phyloP scores from a whole-genome alignment of 2,797 vertebrate genomes.

The Girardinus metallicus region DNA sequence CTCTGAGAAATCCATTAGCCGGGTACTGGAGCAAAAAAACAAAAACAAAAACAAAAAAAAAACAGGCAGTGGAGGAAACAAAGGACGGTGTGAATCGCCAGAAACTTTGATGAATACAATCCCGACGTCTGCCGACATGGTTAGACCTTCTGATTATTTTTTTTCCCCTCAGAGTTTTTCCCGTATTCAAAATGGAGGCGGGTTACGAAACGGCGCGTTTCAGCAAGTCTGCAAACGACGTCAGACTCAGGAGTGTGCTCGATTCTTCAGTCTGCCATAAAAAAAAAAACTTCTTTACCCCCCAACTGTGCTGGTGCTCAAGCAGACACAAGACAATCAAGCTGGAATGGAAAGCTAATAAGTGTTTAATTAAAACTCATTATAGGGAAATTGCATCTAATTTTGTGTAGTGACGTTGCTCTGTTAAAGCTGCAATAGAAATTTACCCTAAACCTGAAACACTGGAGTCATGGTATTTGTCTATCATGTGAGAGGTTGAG shows the following conservation, averaged over 20 bases:
- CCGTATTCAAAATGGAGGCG: constrained; percentile 42
- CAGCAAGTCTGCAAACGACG: constrained; percentile 32
- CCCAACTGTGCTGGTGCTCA: constrained; percentile 30
- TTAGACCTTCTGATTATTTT: constrained; percentile 41
- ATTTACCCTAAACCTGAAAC: constrained; percentile 23
- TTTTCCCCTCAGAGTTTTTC: constrained; percentile 9
- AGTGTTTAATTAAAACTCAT: constrained; percentile 77
- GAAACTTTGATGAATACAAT: constrained; percentile 44
- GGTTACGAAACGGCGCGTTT: constrained; percentile 29
- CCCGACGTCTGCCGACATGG: constrained; percentile 46
- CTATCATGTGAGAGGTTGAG: not conserved
- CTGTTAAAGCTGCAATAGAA: constrained; percentile 54
- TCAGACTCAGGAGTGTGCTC: constrained; percentile 39
- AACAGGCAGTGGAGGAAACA: constrained; percentile 21
- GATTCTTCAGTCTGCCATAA: constrained; percentile 57
- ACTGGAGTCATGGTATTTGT: constrained; percentile 22
- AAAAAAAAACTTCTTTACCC: constrained; percentile 36
- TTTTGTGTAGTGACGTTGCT: constrained; percentile 43
- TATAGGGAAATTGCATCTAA: constrained; percentile 67
- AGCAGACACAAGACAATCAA: constrained; percentile 62
- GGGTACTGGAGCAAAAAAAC: constrained; percentile 34
- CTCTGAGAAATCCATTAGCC: constrained; percentile 62
- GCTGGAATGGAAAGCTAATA: constrained; percentile 72
- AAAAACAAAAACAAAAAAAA: constrained; percentile 4
- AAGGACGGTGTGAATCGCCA: not conserved